These are phyloP conservation scores for Synanthedon myopaeformis DNA, from an alignment of 2,888 invertebrate genomes.

Conservation along the genomic window DNA sequence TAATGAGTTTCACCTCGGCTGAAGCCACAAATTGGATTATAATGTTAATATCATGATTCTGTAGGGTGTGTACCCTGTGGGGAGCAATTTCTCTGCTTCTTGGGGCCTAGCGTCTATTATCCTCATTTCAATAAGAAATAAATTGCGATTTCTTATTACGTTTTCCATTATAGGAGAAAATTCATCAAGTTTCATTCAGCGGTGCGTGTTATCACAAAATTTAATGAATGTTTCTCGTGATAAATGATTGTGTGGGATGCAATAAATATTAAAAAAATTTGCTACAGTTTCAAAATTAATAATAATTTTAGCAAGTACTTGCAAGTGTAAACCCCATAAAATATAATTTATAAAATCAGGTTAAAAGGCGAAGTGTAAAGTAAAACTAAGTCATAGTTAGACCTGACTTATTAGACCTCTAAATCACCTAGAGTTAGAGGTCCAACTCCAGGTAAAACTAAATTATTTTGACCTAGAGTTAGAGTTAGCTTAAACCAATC, in stretches of 20 bases:
- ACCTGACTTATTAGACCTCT: too few relatives aligned
- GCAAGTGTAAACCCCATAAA: too few relatives aligned
- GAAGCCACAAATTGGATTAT: constrained; percentile 62
- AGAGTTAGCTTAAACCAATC: too few relatives aligned
- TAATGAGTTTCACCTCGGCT: constrained; percentile 61
- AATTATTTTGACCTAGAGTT: too few relatives aligned
- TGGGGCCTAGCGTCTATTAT: constrained; percentile 57
- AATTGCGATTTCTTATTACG: constrained; percentile 69
- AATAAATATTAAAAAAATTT: too few relatives aligned
- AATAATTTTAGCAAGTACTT: too few relatives aligned
- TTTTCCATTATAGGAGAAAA: constrained; percentile 60
- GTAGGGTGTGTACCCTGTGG: constrained; percentile 32
- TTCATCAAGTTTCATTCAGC: constrained; percentile 58
- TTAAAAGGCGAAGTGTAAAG: too few relatives aligned
- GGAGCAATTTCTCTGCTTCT: constrained; percentile 50
- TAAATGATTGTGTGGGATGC: constrained; percentile 6
- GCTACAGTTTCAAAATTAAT: too few relatives aligned
- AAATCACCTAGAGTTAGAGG: too few relatives aligned
- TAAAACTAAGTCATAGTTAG: too few relatives aligned
- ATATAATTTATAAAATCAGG: too few relatives aligned
- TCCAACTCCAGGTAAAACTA: too few relatives aligned
- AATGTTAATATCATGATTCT: constrained; percentile 62
- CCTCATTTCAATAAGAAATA: constrained; percentile 69
- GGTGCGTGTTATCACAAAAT: constrained; percentile 41
- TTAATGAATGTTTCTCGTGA: constrained; percentile 44